phyloP scores from a whole-genome alignment of 53 echinoderm and acorn worm species.

The Glandiceps talaboti region DNA sequence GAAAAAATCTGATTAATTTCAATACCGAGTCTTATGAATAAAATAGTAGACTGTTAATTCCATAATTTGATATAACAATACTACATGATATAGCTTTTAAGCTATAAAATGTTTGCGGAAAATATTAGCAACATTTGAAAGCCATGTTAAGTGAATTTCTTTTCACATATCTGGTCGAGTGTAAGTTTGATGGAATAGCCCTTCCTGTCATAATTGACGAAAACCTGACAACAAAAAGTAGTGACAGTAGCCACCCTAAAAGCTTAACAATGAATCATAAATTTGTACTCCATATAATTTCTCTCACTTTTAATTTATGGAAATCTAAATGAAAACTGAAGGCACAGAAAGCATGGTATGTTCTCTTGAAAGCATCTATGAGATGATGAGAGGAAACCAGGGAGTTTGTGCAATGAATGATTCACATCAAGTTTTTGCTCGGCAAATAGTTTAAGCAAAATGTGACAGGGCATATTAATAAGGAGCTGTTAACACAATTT shows the following conservation, averaged over 20 bases:
- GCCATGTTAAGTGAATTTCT: not conserved
- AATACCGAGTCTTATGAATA: not conserved
- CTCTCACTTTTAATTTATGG: too few species aligned
- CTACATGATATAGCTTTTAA: not conserved
- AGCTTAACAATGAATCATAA: not conserved
- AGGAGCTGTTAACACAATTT: not conserved
- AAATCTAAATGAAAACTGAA: too few species aligned
- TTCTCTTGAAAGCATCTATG: not conserved
- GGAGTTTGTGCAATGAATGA: not conserved
- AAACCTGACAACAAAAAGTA: not conserved
- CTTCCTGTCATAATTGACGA: not conserved
- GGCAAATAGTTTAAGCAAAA: not conserved
- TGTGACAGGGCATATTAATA: not conserved
- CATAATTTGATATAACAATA: not conserved
- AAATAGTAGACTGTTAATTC: not conserved
- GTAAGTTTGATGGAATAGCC: not conserved
- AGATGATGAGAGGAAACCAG: not conserved
- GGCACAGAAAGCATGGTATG: not conserved
- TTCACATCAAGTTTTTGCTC: not conserved
- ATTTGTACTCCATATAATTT: too few species aligned
- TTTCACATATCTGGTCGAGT: not conserved
- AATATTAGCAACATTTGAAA: not conserved
- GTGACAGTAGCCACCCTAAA: not conserved
- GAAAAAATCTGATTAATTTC: not conserved
- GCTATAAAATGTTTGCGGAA: not conserved